These are phyloP conservation scores for Brachypteracias leptosomus DNA, from an alignment of 2,113 vertebrate species.

Conservation along the genomic window DNA sequence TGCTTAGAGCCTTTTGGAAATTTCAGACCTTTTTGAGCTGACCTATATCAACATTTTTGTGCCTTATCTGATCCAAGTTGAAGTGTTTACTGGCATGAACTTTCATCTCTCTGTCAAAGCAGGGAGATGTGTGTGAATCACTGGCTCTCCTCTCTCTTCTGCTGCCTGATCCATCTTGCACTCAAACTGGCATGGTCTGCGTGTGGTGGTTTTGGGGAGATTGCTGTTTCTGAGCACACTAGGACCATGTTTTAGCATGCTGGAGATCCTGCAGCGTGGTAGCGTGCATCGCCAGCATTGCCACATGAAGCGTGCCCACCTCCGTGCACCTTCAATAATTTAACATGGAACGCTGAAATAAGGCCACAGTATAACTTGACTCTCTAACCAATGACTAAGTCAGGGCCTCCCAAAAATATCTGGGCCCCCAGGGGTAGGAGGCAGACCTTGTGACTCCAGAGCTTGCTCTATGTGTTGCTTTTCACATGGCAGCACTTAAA, in stretches of 20 bases:
- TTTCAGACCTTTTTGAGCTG: neutral
- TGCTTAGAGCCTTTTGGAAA: neutral
- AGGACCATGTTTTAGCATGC: neutral
- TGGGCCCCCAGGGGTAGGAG: neutral
- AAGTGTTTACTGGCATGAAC: neutral
- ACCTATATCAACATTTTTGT: neutral
- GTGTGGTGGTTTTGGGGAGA: neutral
- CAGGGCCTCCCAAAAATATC: neutral
- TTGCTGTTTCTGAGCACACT: neutral
- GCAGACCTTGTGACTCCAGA: constrained; percentile 13
- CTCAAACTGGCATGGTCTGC: neutral
- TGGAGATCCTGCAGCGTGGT: neutral
- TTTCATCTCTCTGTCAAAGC: neutral
- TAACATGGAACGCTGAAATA: neutral
- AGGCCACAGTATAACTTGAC: neutral
- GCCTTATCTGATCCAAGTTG: neutral
- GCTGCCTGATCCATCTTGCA: neutral
- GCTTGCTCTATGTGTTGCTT: neutral
- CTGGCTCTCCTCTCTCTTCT: neutral
- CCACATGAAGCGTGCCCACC: neutral
- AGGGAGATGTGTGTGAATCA: neutral
- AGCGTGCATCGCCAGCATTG: neutral
- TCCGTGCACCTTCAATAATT: neutral
- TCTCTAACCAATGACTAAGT: neutral
- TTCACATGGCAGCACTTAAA: constrained; percentile 28